Conservation (phyloP, 37 sponge, comb jelly and placozoan species). For the Beroe ovata region DNA sequence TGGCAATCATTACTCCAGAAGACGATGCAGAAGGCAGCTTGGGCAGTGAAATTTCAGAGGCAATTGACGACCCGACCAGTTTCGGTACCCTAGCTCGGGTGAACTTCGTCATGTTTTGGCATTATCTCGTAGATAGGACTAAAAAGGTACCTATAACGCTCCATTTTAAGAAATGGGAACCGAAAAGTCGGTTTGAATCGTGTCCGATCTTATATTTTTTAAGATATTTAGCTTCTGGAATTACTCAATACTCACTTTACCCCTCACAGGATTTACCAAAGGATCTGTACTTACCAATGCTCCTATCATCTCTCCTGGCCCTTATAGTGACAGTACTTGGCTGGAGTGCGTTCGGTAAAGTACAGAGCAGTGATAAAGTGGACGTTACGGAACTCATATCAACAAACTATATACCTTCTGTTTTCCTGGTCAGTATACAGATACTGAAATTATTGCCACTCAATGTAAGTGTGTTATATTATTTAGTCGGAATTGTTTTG, state of each 20-base stretch:
- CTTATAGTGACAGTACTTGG: neutral
- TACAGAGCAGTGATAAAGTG: neutral
- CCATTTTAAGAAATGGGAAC: too few species aligned
- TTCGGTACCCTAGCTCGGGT: neutral
- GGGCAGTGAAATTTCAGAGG: neutral
- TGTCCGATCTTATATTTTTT: too few species aligned
- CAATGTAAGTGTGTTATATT: too few species aligned
- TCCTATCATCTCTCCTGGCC: constrained; percentile 22
- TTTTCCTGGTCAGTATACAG: constrained; percentile 16
- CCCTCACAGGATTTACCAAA: constrained; percentile 30
- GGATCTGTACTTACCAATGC: constrained; percentile 30
- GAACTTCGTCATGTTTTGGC: constrained; percentile 44
- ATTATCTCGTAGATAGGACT: neutral
- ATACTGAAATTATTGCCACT: too few species aligned
- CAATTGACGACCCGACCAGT: neutral
- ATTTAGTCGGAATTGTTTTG: too few species aligned
- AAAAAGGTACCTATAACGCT: neutral
- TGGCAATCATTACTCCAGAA: neutral
- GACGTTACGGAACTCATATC: constrained; percentile 12
- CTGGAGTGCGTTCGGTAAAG: constrained; percentile 33
- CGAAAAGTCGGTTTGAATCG: too few species aligned
- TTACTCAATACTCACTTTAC: too few species aligned
- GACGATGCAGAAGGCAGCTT: neutral
- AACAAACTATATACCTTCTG: constrained; percentile 29
- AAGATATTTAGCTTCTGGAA: too few species aligned